Conservation (phyloP, 2,113 vertebrate genomes). For the Motacilla tschutschensis region DNA sequence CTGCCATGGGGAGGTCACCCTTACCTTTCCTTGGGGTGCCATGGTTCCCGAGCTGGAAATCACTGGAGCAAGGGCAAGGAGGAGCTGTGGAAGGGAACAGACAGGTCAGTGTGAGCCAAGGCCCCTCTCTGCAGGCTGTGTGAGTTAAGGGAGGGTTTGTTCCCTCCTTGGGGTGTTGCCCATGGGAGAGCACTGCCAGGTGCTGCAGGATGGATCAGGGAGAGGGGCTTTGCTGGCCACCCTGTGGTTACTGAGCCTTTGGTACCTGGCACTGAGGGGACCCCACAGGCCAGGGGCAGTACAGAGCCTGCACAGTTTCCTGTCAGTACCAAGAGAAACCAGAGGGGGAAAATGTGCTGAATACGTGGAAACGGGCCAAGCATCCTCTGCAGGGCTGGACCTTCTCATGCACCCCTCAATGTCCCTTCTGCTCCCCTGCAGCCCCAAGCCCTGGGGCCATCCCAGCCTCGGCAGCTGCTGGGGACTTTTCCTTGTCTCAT, state of each 20-base stretch:
- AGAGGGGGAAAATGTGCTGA: background rate
- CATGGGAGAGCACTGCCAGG: fast-evolving
- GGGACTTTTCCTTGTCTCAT: fast-evolving
- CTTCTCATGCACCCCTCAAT: fast-evolving
- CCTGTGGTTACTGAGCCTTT: background rate
- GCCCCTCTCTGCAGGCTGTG: background rate
- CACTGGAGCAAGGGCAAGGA: background rate
- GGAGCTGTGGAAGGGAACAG: slow-evolving; percentile 6
- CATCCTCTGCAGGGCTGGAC: background rate
- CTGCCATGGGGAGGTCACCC: fast-evolving
- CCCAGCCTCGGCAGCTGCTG: background rate
- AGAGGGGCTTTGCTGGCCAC: background rate
- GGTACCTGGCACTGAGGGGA: background rate
- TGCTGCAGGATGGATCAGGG: background rate
- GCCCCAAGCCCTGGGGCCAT: background rate
- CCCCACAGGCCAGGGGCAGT: fast-evolving
- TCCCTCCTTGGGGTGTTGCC: background rate
- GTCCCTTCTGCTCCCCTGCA: background rate
- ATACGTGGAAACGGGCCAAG: background rate
- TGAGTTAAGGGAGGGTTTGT: background rate
- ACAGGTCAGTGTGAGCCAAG: background rate
- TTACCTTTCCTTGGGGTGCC: slow-evolving; percentile 66
- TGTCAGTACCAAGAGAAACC: background rate
- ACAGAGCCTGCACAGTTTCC: background rate
- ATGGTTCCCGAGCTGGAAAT: slow-evolving; percentile 30